Conservation (phyloP, 1,140 invertebrate genomes). For the Bombyx mori region DNA sequence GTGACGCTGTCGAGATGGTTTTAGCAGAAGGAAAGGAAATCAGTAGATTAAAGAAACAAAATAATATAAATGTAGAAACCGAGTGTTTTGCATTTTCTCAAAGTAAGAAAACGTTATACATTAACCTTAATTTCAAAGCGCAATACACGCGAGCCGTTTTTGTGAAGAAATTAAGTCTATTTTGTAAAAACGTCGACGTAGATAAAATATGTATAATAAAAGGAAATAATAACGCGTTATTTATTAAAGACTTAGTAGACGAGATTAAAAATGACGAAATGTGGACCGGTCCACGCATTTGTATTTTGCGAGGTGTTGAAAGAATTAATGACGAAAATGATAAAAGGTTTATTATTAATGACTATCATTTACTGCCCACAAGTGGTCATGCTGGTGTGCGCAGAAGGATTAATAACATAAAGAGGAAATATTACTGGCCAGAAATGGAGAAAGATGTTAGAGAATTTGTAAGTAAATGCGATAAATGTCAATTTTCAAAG, state of each 20-base stretch:
- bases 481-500: slow-evolving; percentile 8
- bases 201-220: slow-evolving; percentile 8
- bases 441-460: background rate
- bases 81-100: slow-evolving; percentile 6
- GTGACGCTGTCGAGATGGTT: slow-evolving; percentile 15
- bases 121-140: slow-evolving; percentile 17
- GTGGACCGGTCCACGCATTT: slow-evolving; percentile 9
- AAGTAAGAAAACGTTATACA: slow-evolving; percentile 13
- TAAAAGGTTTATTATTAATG: slow-evolving; percentile 15
- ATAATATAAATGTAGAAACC: slow-evolving; percentile 10
- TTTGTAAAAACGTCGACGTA: slow-evolving; percentile 6
- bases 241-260: background rate
- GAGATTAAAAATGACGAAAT: slow-evolving; percentile 3
- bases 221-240: slow-evolving; percentile 3
- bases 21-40: slow-evolving; percentile 11
- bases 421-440: slow-evolving; percentile 1
- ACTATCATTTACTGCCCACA: slow-evolving; percentile 19
- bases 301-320: slow-evolving; percentile 6
- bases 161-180: slow-evolving; percentile 16
- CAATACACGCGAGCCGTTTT: slow-evolving; percentile 18
- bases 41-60: slow-evolving; percentile 8
- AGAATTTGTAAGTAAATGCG: slow-evolving; percentile 6
- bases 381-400: slow-evolving; percentile 14
- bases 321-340: slow-evolving; percentile 5
- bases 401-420: slow-evolving; percentile 2